Evolutionary conservation across 1,140 invertebrate species (phyloP), one percentile per base, ranked within the genome.

Genomic region (Papilio dardanus): DNA sequence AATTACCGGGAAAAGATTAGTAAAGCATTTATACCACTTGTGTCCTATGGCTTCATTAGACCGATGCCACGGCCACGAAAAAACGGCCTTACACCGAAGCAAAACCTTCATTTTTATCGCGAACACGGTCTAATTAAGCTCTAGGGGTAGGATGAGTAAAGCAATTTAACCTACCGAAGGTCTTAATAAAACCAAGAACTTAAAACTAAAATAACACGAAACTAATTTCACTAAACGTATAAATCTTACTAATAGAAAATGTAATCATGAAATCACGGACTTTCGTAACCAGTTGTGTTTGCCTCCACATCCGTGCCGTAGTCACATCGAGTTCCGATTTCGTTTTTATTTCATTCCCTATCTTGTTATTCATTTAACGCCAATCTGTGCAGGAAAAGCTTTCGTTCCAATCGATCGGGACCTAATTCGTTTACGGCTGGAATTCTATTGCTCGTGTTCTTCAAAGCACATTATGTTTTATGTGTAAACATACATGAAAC

Each of bases 301-400:
- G 66, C 31, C n/a, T 69, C 33, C 42, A 33, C 33, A 24, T 42
- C 67, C 33, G 24, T 62, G 8, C 35, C n/a, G 67, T 42, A 69
- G 67, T 69, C 35, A 69, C 67, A 69, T 69, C 67, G 67, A 35
- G 67, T 24, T 37, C 33, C 67, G 42, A 69, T 69, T 19, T 40
- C 35, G 35, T 69, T 69, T 68, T 69, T 69, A 69, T 69, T 69
- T 69, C 19, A 35, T 19, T 35, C n/a, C 31, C 67, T 37, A 33
- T 69, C 67, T 69, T 69, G 67, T 69, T 69, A 69, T 35, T 69
- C 67, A 69, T 69, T 69, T 69, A 69, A 69, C 67, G 67, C 35
- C 67, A 69, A 69, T 69, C 67, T 69, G 35, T 69, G 67, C 67
- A 33, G 67, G 67, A 69, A 69, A 69, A 69, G 67, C 21, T 69